Percentiles rank a stretch among this genome's conserved stretches.
phyloP scores from a whole-genome alignment of 92 coral and sea anemone genomes.

The Phenganax subtilis region DNA sequence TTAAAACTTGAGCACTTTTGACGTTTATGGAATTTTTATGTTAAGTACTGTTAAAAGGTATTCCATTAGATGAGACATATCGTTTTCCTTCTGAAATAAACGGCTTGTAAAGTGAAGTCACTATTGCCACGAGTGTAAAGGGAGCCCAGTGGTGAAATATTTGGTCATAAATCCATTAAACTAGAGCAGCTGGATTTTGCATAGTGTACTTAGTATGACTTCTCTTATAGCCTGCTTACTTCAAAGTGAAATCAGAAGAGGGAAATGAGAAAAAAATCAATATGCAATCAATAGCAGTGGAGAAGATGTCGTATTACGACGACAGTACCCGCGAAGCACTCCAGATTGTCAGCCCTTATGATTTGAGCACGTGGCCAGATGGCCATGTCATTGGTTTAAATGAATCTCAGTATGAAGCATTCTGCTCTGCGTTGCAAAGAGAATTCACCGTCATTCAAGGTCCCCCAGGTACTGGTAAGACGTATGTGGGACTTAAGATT shows the following conservation, averaged over 20 bases:
- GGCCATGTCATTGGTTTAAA: conserved; percentile 67
- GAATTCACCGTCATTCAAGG: conserved; percentile 86
- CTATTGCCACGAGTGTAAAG: too few relatives aligned
- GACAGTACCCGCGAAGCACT: background rate
- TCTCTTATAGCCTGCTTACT: conserved; percentile 24
- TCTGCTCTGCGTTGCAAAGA: conserved; percentile 69
- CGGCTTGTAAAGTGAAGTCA: too few relatives aligned
- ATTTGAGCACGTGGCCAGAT: conserved; percentile 65
- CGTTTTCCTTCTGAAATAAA: too few relatives aligned
- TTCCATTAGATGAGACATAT: too few relatives aligned
- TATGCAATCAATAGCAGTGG: background rate
- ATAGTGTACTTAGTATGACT: background rate
- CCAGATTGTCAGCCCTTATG: conserved; percentile 11
- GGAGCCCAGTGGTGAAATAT: background rate
- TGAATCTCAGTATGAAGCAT: conserved; percentile 81
- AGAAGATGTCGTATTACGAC: background rate
- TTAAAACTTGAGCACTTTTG: too few relatives aligned
- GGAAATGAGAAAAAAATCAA: conserved; percentile 1
- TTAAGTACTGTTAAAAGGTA: too few relatives aligned
- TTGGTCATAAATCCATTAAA: background rate
- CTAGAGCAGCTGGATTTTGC: background rate
- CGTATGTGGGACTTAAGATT: conserved; percentile 82
- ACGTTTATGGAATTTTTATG: too few relatives aligned
- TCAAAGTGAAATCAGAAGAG: background rate
- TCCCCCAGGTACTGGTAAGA: conserved; percentile 96